A percentile compares a stretch with the other conserved stretches of the same genome.
phyloP scores from a whole-genome alignment of 2,113 vertebrate species.

The Tympanuchus pallidicinctus region DNA sequence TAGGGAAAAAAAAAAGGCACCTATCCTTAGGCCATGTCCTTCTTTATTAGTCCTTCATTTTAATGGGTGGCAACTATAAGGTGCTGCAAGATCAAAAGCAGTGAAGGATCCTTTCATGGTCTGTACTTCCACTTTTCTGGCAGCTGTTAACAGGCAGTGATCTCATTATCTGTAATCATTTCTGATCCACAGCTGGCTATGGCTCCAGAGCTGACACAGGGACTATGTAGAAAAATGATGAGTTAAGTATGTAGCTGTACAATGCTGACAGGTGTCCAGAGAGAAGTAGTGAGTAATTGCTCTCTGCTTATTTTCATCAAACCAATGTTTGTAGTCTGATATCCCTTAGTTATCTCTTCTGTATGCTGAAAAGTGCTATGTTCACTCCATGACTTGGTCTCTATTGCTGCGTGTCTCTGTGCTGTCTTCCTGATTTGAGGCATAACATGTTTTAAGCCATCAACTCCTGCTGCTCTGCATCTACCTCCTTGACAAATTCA shows the following conservation, averaged over 20 bases:
- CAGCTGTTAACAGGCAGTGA: background rate
- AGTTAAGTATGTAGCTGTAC: background rate
- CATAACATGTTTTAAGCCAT: background rate
- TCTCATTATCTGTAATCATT: background rate
- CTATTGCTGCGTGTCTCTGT: background rate
- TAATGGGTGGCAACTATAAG: too few relatives aligned
- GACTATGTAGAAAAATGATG: background rate
- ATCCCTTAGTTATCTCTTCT: background rate
- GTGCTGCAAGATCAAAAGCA: background rate
- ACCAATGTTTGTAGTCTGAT: background rate
- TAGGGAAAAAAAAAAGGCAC: background rate
- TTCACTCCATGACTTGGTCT: background rate
- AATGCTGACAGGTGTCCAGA: background rate
- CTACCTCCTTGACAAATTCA: background rate
- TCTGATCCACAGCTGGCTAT: background rate
- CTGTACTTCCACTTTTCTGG: background rate
- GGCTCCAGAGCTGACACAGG: background rate
- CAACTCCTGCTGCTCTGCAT: background rate
- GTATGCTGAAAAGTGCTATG: accelerated
- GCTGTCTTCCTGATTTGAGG: background rate
- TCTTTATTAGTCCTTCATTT: background rate
- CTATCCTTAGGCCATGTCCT: background rate
- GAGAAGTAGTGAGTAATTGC: background rate
- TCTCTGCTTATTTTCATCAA: background rate
- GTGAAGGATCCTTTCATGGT: background rate